A percentile compares a stretch with the other conserved stretches of the same genome.
Evolutionary conservation across 2,797 vertebrate species (phyloP).

Genomic region (Sebastes kiyomatsui): DNA sequence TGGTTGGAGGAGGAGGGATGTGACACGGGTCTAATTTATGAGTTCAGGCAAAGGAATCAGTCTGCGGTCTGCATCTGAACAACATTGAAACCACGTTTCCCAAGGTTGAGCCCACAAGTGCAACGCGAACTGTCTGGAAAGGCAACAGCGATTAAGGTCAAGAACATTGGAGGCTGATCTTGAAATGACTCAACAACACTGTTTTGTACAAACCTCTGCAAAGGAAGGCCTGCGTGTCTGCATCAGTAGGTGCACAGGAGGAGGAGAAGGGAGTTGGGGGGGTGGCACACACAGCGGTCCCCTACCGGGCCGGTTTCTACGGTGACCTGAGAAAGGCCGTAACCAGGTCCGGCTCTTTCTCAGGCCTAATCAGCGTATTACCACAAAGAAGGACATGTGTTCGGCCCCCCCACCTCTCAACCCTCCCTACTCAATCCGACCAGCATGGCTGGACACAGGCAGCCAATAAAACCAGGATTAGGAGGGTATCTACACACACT

Average conservation of each 20-base stretch:
- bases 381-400: constrained; percentile 95
- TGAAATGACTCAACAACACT: constrained; percentile 20
- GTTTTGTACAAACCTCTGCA: constrained; percentile 20
- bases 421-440: constrained; percentile 83
- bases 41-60: constrained; percentile 64
- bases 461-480: constrained; percentile 92
- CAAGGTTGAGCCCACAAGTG: constrained; percentile 68
- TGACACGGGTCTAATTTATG: constrained; percentile 74
- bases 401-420: constrained; percentile 77
- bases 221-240: constrained; percentile 48
- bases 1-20: constrained; percentile 47
- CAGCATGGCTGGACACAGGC: constrained; percentile 84
- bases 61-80: constrained; percentile 75
- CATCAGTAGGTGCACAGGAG: constrained; percentile 60
- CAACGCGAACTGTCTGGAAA: constrained; percentile 59
- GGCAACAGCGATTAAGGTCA: constrained; percentile 53
- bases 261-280: neutral
- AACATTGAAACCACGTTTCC: constrained; percentile 78
- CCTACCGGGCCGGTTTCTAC: constrained; percentile 95
- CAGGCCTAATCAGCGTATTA: constrained; percentile 90
- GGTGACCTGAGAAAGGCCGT: constrained; percentile 92
- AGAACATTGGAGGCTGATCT: constrained; percentile 29
- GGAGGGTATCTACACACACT: constrained; percentile 84
- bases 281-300: constrained; percentile 85
- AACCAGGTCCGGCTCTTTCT: constrained; percentile 95